These are phyloP conservation scores for Liolophura sinensis DNA, from an alignment of 1,140 invertebrate genomes.

Conservation along the genomic window DNA sequence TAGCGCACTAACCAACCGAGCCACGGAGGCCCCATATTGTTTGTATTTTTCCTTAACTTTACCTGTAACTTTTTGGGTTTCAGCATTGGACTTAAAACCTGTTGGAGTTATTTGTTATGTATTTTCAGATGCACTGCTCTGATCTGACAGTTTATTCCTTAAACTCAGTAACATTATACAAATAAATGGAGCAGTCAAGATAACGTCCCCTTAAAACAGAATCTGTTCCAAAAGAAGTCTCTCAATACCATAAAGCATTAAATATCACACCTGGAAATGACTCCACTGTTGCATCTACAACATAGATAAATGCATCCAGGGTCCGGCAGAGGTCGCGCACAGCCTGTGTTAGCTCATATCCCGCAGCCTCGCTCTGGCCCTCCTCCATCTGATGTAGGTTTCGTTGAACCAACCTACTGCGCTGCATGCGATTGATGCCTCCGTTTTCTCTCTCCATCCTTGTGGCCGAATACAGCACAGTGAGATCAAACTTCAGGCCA, in stretches of 20 bases:
- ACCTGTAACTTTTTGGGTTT: too few relatives aligned
- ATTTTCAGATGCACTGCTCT: too few relatives aligned
- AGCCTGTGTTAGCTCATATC: slow-evolving; percentile 61
- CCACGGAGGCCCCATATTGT: too few relatives aligned
- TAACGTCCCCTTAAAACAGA: background rate
- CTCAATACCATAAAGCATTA: too few relatives aligned
- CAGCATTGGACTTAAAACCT: too few relatives aligned
- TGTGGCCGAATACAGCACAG: slow-evolving; percentile 43
- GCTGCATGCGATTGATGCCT: background rate
- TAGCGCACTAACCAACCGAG: too few relatives aligned
- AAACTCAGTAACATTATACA: too few relatives aligned
- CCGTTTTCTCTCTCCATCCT: slow-evolving; percentile 33
- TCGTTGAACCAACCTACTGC: slow-evolving; percentile 27
- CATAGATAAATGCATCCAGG: slow-evolving; percentile 50
- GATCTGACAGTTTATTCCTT: too few relatives aligned
- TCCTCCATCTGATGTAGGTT: slow-evolving; percentile 28
- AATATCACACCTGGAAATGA: slow-evolving; percentile 19
- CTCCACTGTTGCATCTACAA: slow-evolving; percentile 37
- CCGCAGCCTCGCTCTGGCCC: slow-evolving; percentile 2
- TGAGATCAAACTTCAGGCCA: slow-evolving; percentile 35
- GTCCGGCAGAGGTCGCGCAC: slow-evolving; percentile 45
- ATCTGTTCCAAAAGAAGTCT: background rate
- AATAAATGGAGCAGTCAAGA: too few relatives aligned
- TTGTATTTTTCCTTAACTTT: too few relatives aligned
- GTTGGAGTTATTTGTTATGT: background rate